Evolutionary conservation across 1,140 invertebrate genomes (phyloP), one percentile per base, ranked within the genome.

Genomic region (Fragariocoptes setiger): DNA sequence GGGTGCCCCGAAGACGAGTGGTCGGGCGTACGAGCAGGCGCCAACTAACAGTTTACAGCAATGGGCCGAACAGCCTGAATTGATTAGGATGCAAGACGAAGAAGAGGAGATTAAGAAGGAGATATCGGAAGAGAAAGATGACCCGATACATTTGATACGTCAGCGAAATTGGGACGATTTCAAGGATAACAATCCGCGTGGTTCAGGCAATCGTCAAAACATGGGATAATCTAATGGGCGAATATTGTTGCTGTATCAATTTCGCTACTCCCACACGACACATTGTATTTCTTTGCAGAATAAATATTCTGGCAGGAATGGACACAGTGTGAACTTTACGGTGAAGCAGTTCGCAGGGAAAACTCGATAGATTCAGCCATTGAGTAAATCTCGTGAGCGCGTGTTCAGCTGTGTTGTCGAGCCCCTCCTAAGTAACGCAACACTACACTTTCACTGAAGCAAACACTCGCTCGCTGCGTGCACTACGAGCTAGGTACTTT

Each of bases 91-190:
- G 37, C 16, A 16, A 13, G 37, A 38, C 5, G 37, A 38, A 13
- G 5, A 38, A 13, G 8, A 5, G 8, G 37, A 38, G 5, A 15
- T 8, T 5, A 15, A 38, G 15, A 5, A 15, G 5, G 37, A 38
- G 37, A 15, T 15, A 8, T 8, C 8, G 37, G 37, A 38, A 15
- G 37, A 38, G 37, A 17, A 38, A 15, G 37, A 80, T 56, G 73
- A 82, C 45, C 42, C 54, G 8, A 44, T 51, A 36, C 50, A 41
- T n/a, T 38, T 50, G 16, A 22, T 8, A 17, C 46, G 38, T 37
- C 31, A 37, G 8, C 42, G 50, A 38, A 25, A 44, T 14, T 48
- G 45, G 48, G 48, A 51, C 44, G 48, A 51, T 16, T 51, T 44
- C 44, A 51, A 51, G 41, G 50, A 51, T 35, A 47, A 45, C 46